These are phyloP conservation scores for Dasysyrphus tricinctus DNA, from an alignment of 2,888 invertebrate genomes.

Conservation along the genomic window DNA sequence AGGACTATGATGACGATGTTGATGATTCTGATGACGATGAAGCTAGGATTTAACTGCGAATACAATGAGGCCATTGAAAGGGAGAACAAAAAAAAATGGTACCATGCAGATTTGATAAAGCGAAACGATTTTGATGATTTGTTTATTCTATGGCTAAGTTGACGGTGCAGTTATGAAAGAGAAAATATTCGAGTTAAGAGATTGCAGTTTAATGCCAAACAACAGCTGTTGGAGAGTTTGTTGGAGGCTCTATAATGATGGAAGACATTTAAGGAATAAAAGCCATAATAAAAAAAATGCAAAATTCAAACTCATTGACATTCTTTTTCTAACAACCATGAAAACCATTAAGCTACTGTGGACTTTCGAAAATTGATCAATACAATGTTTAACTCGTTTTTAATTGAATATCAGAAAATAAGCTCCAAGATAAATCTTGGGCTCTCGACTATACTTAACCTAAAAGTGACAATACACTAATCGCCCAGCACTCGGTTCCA, in stretches of 20 bases:
- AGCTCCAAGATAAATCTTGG: no score
- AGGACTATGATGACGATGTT: constrained; percentile 11
- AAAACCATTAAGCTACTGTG: no score
- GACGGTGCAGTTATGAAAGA: constrained; percentile 28
- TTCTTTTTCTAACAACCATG: no score
- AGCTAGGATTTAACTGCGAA: constrained; percentile 23
- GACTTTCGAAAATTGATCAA: no score
- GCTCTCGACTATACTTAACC: no score
- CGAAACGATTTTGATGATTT: constrained; percentile 30
- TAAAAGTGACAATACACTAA: no score
- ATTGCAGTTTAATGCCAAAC: background rate
- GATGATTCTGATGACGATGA: constrained; percentile 20
- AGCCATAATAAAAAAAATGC: background rate
- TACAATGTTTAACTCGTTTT: no score
- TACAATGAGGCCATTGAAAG: constrained; percentile 6
- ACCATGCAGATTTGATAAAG: constrained; percentile 29
- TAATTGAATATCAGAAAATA: no score
- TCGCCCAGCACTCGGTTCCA: no score
- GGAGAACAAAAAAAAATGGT: background rate
- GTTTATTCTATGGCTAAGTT: background rate
- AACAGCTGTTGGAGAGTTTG: background rate
- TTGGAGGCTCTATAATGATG: background rate
- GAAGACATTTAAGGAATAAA: background rate
- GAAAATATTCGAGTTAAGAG: background rate
- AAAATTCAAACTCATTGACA: background rate